Base-by-base conservation (phyloP, 2,888 invertebrate species). In the Pimpla rufipes region DNA sequence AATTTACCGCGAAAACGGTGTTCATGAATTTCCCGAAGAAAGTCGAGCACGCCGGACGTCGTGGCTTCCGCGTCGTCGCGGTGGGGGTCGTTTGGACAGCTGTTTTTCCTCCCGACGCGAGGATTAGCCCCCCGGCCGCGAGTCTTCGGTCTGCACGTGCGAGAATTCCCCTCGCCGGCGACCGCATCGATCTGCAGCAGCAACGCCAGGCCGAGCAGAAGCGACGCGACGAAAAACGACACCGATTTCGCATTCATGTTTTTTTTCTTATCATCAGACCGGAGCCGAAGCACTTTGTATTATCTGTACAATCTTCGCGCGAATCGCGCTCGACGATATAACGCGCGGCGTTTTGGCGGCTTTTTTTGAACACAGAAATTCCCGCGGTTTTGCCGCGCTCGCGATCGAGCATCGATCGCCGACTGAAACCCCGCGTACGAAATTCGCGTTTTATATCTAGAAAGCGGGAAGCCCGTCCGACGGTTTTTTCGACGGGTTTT, bases 401-500 rank as follows among this genome's bases (percentile, higher is more conserved):
- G 29, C 23, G 45, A 59, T 45, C 40, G 42, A 81, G 37, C 42
- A 37, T 52, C 77, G 59, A 68, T 59, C 42, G n/a, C 0, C 59
- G 57, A 83, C 74, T 68, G 84, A 71, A 82, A 83, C 67, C 37
- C 50, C 47, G 10, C 71, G 45, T 11, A 35, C 45, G 47, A 84
- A 85, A 83, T 86, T 81, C 79, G 71, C 29, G 70, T 81, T 87
- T 85, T 85, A 86, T 87, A 86, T 64, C 83, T 85, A 81, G 73
- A 81, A 85, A 85, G 80, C 75, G 35, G 18, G 21, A 74, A 77
- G 79, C 62, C 79, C 62, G 76, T 52, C 35, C 11, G 5, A 45
- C 1, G 42, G 57, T 37, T 74, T 16, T 23, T 37, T 42, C 42
- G 50, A 52, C n/a, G 18, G 5, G 23, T 45, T 71, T 84, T 85